Evolutionary conservation across 2,113 vertebrate genomes (phyloP), one percentile per base, ranked within the genome.

Genomic region (Xenus cinereus): DNA sequence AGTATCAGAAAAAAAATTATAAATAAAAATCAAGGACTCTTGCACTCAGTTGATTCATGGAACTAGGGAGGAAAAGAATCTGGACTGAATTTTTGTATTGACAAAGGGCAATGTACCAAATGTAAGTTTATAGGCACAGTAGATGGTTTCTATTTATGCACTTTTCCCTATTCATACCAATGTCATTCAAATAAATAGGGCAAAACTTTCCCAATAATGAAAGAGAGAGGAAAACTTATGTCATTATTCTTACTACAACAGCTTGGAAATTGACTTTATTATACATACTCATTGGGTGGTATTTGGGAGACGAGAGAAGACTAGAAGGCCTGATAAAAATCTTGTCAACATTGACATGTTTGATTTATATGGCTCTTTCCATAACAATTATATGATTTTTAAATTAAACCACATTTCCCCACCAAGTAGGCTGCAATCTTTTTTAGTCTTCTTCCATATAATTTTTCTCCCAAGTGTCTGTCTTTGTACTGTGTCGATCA

Each of bases 331-430:
- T 92, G 91, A 91, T 92, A 93, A 93, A 97, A 97, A 72, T 83
- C 84, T 89, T 96, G 83, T 96, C 97, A 96, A 54, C 79, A 95
- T 39, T 95, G 93, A 97, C 96, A 95, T 22, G 8, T 96, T 95
- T 97, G 96, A 98, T 97, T 97, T 97, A 97, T 97, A 94, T 72
- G 66, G 28, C 63, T 95, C 89, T 95, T 98, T 96, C 74, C 68
- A 82, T 93, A 97, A 97, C 94, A 98, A 93, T 96, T 91, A 94
- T 45, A 92, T 62, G 89, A 97, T 96, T 98, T 97, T 63, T 56
- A 96, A 97, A 97, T 95, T 97, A 95, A 98, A 76, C 24, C 80
- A 94, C 43, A 77, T 87, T 95, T 96, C 64, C 79, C 90, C 75
- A 88, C 73, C 85, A 96, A 97, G 94, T 86, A 23, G 68, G 94